These are phyloP conservation scores for Lycocorax pyrrhopterus DNA, from an alignment of 2,113 vertebrate species.

Conservation along the genomic window DNA sequence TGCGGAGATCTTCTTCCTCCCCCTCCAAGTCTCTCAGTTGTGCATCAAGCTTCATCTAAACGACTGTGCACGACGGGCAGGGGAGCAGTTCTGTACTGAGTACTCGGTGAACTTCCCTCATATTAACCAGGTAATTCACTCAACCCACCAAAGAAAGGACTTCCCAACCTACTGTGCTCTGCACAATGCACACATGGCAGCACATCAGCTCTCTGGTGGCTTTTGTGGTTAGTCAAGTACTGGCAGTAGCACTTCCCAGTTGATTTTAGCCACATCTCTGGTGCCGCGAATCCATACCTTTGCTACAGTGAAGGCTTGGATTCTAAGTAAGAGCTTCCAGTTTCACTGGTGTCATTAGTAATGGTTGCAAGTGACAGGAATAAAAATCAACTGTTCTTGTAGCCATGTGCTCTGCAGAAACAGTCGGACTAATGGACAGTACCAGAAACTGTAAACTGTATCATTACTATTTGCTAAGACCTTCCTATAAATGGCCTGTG, in stretches of 20 bases:
- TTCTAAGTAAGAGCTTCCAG: not conserved
- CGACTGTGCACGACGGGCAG: not conserved
- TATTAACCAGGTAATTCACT: not conserved
- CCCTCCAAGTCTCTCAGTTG: not conserved
- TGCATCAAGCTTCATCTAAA: not conserved
- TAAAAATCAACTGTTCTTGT: not conserved
- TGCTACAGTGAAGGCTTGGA: not conserved
- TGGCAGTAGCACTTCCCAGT: not conserved
- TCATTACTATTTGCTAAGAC: not conserved
- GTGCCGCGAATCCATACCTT: not conserved
- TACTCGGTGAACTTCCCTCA: not conserved
- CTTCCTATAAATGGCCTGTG: not conserved
- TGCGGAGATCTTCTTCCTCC: not conserved
- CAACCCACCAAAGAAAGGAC: not conserved
- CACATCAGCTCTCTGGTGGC: not conserved
- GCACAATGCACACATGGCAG: not conserved
- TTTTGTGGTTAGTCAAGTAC: not conserved
- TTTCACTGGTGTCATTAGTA: not conserved
- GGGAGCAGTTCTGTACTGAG: not conserved
- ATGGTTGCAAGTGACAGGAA: not conserved
- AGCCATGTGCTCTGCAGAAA: not conserved
- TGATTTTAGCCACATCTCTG: not conserved
- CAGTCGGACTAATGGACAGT: not conserved
- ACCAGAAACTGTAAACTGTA: not conserved
- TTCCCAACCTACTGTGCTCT: not conserved